Evolutionary conservation across 1,140 invertebrate species (phyloP).

Genomic region (Bombus polaris): DNA sequence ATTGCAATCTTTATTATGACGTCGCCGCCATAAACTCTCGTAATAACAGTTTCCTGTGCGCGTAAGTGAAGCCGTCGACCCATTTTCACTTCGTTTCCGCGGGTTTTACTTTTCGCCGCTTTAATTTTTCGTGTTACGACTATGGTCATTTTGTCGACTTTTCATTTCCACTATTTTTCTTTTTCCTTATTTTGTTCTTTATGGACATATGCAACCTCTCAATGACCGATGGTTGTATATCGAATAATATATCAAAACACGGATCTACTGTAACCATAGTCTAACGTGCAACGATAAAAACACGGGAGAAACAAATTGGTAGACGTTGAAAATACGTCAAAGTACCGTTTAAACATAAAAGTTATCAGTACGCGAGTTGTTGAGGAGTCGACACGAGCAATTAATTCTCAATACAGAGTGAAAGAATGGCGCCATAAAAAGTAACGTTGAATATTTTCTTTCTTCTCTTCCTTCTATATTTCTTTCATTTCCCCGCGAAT

Average conservation of each 20-base stretch:
- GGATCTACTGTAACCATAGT: too few species aligned
- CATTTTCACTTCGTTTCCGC: constrained; percentile 39
- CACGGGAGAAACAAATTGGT: too few species aligned
- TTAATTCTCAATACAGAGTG: too few species aligned
- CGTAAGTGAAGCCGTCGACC: constrained; percentile 31
- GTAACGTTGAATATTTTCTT: neutral
- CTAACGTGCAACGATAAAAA: too few species aligned
- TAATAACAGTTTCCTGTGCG: constrained; percentile 30
- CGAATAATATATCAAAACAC: too few species aligned
- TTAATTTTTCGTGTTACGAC: constrained; percentile 39
- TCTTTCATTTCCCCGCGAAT: neutral
- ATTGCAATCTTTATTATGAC: constrained; percentile 51
- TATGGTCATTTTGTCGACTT: neutral
- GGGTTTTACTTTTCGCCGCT: constrained; percentile 35
- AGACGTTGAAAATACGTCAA: too few species aligned
- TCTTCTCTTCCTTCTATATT: neutral
- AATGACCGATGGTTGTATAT: too few species aligned
- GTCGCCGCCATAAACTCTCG: constrained; percentile 29
- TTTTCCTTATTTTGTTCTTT: neutral
- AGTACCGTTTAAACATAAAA: too few species aligned
- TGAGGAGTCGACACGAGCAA: too few species aligned
- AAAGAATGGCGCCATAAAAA: too few species aligned
- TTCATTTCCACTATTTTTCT: neutral
- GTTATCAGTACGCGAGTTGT: too few species aligned
- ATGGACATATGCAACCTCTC: neutral